Base-by-base conservation (phyloP, 2,888 invertebrate species). In the Campoletis raptor region DNA sequence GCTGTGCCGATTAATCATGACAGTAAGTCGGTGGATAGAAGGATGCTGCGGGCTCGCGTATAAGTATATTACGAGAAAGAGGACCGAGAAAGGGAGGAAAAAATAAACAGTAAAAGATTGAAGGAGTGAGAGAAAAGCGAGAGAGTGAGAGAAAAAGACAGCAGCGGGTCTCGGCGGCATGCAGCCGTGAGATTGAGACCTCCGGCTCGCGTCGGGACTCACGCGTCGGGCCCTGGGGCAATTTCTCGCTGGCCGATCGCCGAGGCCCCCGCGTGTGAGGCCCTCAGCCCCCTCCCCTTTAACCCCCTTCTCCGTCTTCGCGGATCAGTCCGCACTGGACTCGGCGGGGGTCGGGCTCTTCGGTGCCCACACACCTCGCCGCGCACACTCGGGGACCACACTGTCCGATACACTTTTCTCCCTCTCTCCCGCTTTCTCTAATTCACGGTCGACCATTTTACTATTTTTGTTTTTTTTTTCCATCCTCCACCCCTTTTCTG, bases 1-100 rank as follows among this genome's bases (percentile, higher is more conserved):
- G 91, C 92, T 92, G 92, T 92, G 92, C 91, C 92, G 92, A 92
- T 92, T 92, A 92, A 92, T 92, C 92, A 92, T 91, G 91, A 87
- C 86, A 88, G 91, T 92, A 92, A 92, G 90, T 92, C 89, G 90
- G 89, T 76, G 83, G 82, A 81, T 83, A 81, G 81, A 69, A 73
- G 67, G 85, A 54, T 81, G 77, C 76, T 69, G 54, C 45, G 80
- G 40, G 82, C 76, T 61, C 82, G 67, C 77, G 83, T 78, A 81
- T 86, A 84, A 86, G 84, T 80, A 80, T 88, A 87, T 85, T 86
- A 81, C 86, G 74, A 81, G 70, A 85, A 69, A 84, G 83, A 54
- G 67, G 21, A 69, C 69, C 57, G 40, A 57, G 57, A 72, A 18
- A 15, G 69, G 61, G 37, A 57, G 76, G 61, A 24, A 67, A 24